phyloP scores from a whole-genome alignment of 2,797 vertebrate genomes.

The Dromococcyx pavoninus region DNA sequence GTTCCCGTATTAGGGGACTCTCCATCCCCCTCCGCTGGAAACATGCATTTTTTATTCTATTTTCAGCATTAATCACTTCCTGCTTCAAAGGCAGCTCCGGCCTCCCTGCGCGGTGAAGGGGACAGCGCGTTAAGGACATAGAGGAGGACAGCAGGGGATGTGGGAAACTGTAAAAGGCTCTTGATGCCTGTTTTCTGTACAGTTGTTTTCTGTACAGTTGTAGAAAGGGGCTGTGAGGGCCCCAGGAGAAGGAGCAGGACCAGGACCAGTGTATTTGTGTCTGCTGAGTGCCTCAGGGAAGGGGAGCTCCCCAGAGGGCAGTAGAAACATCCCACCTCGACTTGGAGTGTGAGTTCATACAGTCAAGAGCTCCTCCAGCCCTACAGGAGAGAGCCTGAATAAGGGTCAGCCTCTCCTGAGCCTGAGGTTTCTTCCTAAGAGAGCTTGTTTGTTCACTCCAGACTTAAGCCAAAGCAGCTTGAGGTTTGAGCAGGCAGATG shows the following conservation, averaged over 20 bases:
- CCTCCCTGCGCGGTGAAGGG: background rate
- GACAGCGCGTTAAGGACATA: fast-evolving
- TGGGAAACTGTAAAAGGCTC: background rate
- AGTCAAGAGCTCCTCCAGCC: background rate
- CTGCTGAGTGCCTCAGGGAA: background rate
- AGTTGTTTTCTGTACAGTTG: background rate
- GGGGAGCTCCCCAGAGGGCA: background rate
- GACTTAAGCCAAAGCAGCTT: background rate
- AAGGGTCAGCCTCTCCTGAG: background rate
- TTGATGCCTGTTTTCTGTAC: background rate
- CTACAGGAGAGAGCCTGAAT: background rate
- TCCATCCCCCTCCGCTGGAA: background rate
- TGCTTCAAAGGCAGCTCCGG: background rate
- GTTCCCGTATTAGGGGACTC: background rate
- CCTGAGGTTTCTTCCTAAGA: background rate
- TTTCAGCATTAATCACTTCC: background rate
- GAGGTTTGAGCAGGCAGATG: background rate
- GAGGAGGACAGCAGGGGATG: background rate
- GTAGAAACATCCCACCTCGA: background rate
- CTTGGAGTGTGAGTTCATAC: background rate
- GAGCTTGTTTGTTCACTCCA: background rate
- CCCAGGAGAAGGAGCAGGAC: background rate
- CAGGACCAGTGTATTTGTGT: background rate
- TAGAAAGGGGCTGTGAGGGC: background rate
- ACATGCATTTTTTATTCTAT: background rate